Evolutionary conservation across 2,888 invertebrate genomes (phyloP).

Genomic region (Chouioia cunea): DNA sequence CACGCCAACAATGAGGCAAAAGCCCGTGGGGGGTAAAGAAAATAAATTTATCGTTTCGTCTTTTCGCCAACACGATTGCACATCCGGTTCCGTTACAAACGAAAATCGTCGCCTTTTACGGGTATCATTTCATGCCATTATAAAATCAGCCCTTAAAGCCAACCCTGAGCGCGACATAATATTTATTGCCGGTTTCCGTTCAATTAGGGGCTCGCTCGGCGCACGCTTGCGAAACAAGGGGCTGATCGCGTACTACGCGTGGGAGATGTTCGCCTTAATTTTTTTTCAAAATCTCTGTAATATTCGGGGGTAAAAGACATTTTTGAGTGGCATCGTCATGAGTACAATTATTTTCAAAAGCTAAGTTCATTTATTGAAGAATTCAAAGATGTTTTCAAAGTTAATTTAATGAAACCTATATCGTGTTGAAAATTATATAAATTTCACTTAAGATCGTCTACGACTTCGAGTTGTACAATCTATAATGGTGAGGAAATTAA

Average conservation of each 20-base stretch:
- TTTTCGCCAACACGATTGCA: conserved; percentile 59
- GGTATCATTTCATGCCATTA: conserved; percentile 57
- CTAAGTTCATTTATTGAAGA: no score
- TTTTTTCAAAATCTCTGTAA: conserved; percentile 31
- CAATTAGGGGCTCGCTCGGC: conserved; percentile 65
- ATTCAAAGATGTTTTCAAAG: no score
- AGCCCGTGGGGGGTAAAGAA: conserved; percentile 7
- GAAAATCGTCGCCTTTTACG: conserved; percentile 51
- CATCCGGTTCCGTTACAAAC: conserved; percentile 61
- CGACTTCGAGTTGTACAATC: no score
- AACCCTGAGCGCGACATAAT: conserved; percentile 61
- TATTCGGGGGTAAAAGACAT: neutral
- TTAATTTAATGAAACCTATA: no score
- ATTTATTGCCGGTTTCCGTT: conserved; percentile 68
- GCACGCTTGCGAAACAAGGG: conserved; percentile 42
- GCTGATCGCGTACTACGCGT: neutral
- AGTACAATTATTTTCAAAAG: neutral
- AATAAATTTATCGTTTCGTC: conserved; percentile 49
- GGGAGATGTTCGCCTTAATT: conserved; percentile 17
- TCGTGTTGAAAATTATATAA: no score
- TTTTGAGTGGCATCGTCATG: neutral
- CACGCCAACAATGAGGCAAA: conserved; percentile 10
- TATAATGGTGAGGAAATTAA: no score
- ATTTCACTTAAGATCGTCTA: no score
- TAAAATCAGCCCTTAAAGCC: conserved; percentile 59